Percentiles rank a stretch among this genome's conserved stretches.
Evolutionary conservation across 2,888 invertebrate genomes (phyloP).

Genomic region (Ommatoiulus sabulosus): DNA sequence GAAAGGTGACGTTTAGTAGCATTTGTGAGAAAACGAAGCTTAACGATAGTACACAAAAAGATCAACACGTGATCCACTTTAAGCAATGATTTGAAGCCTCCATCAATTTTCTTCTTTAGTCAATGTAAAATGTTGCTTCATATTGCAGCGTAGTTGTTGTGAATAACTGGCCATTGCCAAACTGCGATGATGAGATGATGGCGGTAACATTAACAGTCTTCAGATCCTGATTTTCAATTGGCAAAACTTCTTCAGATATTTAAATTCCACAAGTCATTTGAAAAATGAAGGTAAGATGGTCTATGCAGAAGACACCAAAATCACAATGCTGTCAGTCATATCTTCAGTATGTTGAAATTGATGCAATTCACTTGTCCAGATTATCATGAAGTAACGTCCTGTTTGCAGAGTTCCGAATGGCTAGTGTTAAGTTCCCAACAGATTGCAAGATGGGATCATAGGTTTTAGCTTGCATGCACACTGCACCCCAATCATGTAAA

Average conservation of each 20-base stretch:
- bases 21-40: background rate
- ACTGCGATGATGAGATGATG: background rate
- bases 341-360: background rate
- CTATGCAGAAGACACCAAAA: background rate
- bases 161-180: background rate
- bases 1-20: background rate
- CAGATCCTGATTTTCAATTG: background rate
- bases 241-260: too few species aligned
- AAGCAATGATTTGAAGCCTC: too few species aligned
- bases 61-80: too few species aligned
- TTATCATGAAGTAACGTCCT: too few species aligned
- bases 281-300: background rate
- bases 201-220: background rate
- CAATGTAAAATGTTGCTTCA: background rate
- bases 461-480: background rate
- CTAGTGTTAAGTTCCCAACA: background rate
- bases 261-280: background rate
- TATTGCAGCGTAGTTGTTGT: background rate
- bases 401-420: background rate
- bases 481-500: conserved; percentile 34
- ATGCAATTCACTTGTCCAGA: background rate
- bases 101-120: background rate
- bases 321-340: background rate
- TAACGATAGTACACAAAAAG: too few species aligned
- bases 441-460: background rate